phyloP scores from a whole-genome alignment of 1,140 invertebrate species.

The Heliconius hewitsoni region DNA sequence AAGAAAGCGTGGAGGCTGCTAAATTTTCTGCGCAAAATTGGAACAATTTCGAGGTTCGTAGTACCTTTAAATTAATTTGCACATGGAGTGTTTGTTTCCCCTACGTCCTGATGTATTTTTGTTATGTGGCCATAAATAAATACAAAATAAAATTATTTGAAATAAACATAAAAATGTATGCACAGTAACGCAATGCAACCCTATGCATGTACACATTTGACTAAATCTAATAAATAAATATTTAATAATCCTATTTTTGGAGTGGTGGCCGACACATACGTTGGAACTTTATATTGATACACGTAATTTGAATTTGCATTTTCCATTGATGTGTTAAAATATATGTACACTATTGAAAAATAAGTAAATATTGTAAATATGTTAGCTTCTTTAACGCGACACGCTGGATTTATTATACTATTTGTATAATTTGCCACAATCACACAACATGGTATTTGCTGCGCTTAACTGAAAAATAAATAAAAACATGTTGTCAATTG shows the following conservation, averaged over 20 bases:
- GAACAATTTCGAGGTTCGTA: constrained; percentile 87
- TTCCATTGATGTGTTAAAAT: neutral
- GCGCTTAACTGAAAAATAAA: neutral
- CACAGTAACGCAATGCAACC: constrained; percentile 63
- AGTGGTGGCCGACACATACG: constrained; percentile 13
- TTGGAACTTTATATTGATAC: neutral
- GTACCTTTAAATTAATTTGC: constrained; percentile 76
- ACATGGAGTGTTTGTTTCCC: constrained; percentile 79
- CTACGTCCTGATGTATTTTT: constrained; percentile 71
- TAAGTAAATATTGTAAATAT: neutral
- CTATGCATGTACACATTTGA: constrained; percentile 71
- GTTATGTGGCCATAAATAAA: constrained; percentile 57
- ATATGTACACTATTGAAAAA: neutral
- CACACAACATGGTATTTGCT: neutral
- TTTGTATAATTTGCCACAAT: neutral
- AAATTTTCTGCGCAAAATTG: constrained; percentile 88
- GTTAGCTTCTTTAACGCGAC: neutral
- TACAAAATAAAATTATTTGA: constrained; percentile 55
- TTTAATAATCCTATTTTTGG: constrained; percentile 25
- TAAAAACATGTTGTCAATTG: neutral
- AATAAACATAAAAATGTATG: constrained; percentile 54
- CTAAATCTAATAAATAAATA: constrained; percentile 43
- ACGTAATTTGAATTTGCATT: neutral
- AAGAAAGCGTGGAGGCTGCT: constrained; percentile 87
- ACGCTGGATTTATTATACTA: neutral